These are phyloP conservation scores for Semotilus atromaculatus DNA, from an alignment of 2,797 vertebrate genomes.

Conservation along the genomic window DNA sequence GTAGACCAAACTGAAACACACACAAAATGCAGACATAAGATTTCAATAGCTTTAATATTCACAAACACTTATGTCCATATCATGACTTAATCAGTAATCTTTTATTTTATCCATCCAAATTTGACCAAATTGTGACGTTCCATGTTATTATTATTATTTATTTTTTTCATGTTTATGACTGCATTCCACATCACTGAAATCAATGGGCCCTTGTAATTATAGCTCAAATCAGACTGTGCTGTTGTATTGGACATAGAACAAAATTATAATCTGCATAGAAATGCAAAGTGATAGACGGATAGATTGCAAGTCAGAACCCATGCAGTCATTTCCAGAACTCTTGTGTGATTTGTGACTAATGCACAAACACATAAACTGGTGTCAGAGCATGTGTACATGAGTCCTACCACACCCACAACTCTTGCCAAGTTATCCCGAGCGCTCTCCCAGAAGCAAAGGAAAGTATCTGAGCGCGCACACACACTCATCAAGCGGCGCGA, in stretches of 20 bases:
- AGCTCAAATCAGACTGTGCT: background rate
- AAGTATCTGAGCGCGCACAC: conserved; percentile 9
- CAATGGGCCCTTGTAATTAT: background rate
- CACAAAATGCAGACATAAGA: background rate
- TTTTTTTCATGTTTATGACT: background rate
- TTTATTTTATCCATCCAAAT: background rate
- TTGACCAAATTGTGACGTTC: background rate
- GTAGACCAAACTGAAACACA: background rate
- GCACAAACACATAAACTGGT: conserved; percentile 29
- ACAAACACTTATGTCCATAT: background rate
- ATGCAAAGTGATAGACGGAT: background rate
- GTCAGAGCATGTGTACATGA: conserved; percentile 38
- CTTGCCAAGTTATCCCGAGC: background rate
- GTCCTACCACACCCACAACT: conserved; percentile 35
- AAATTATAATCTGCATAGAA: background rate
- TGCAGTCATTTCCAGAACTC: conserved; percentile 13
- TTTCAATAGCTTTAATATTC: background rate
- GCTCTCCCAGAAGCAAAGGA: background rate
- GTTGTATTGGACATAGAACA: background rate
- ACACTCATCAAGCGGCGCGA: conserved; percentile 43
- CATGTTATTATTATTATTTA: rapidly evolving
- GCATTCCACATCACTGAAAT: background rate
- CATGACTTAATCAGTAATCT: background rate
- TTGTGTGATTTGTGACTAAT: conserved; percentile 27
- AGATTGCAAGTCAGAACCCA: background rate